Percentiles rank a stretch among this genome's conserved stretches.
Evolutionary conservation across 2,888 invertebrate genomes (phyloP).

Genomic region (Athalia cordata): DNA sequence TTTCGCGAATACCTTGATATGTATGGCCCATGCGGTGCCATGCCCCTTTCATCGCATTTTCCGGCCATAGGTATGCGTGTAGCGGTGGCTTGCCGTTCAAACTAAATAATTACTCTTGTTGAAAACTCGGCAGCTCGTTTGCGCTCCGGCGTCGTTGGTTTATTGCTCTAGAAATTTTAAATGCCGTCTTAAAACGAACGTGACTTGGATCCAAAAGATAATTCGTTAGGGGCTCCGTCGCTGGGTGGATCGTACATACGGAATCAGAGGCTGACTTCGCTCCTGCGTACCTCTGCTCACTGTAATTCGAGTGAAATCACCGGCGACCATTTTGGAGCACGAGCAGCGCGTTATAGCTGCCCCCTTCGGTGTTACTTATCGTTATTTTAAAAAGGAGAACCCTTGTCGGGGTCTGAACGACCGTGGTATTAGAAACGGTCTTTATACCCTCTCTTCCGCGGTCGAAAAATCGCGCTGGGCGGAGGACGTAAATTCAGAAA

Average conservation of each 20-base stretch:
- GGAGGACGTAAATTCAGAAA: constrained; percentile 34
- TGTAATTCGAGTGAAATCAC: no score
- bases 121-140: constrained; percentile 40
- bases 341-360: no score
- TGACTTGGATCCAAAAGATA: constrained; percentile 14
- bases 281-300: not conserved
- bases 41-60: not conserved
- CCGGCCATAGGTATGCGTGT: not conserved
- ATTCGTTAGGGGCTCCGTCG: not conserved
- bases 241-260: not conserved
- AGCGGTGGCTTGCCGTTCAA: not conserved
- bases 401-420: constrained; percentile 7
- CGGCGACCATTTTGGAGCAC: no score
- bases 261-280: not conserved
- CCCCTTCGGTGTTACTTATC: not conserved
- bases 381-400: not conserved
- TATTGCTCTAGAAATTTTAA: constrained; percentile 31
- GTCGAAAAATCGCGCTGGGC: not conserved
- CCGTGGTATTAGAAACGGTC: not conserved
- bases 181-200: constrained; percentile 17
- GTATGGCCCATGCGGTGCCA: not conserved
- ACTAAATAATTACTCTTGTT: constrained; percentile 45
- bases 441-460: not conserved
- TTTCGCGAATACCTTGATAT: constrained; percentile 26
- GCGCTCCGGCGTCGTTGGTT: constrained; percentile 19